Evolutionary conservation across 2,113 vertebrate genomes (phyloP), one percentile per base, ranked within the genome.

Genomic region (Rana temporaria): DNA sequence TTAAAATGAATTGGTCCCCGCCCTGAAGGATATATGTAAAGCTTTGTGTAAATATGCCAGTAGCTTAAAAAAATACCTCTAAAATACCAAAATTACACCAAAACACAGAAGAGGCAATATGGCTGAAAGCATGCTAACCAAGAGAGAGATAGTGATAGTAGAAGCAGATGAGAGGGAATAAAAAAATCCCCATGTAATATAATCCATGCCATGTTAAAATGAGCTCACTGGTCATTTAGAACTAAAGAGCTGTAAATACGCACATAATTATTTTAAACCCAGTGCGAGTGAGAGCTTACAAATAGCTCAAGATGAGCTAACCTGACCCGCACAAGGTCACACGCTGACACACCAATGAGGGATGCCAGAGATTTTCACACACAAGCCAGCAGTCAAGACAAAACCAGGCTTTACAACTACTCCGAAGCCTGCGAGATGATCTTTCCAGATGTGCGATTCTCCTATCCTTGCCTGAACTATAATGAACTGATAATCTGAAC

Each of bases 391-490:
- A 3, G 63, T 62, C 11, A 14, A 80, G 4, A 7, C 18, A 38
- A 59, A 20, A 24, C 78, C 69, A 48, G 19, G 53, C 19, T 14
- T 5, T 24, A 79, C 22, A 63, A 19, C 34, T 65, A 64, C 62
- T 53, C 34, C 42, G 6, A 16, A 19, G 14, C 69, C 67, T 4
- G 14, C 8, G 14, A 18, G 59, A 78, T 34, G 22, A 66, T 3
- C 19, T 14, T 24, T 32, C 66, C 78, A 80, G 66, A 69, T 70
- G 66, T 38, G 14, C 7, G 14, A 59, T 17, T 48, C 55, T 60
- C 59, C 78, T 80, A 80, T 70, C 78, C 78, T 80, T 70, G 32
- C 16, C 18, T 70, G 78, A 80, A 70, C 78, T 52, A 34, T 26
- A 26, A 69, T 69, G 42, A 60, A 26, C 26, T 34, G n/a, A 57